Conservation (phyloP, 1,140 invertebrate genomes). For the Homalodisca vitripennis region DNA sequence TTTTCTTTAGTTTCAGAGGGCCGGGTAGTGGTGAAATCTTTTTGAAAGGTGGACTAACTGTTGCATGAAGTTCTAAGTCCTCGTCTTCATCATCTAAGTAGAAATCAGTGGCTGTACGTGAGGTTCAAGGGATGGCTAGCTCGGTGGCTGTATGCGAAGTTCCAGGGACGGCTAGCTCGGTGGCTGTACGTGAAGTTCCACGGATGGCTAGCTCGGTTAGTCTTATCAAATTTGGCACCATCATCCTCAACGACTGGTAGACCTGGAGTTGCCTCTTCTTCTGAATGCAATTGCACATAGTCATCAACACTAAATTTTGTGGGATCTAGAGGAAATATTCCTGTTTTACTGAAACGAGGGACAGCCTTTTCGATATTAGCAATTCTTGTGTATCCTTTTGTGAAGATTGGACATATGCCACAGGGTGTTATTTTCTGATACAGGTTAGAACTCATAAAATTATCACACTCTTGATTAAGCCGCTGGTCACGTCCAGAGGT, state of each 20-base stretch:
- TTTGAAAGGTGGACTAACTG: too few species aligned
- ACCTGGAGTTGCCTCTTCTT: neutral
- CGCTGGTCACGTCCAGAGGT: constrained; percentile 44
- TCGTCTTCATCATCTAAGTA: too few species aligned
- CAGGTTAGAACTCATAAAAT: constrained; percentile 39
- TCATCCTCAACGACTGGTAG: neutral
- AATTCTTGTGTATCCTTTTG: constrained; percentile 39
- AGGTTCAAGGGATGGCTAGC: too few species aligned
- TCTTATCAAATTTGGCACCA: neutral
- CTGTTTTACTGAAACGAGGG: constrained; percentile 40
- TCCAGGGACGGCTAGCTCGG: too few species aligned
- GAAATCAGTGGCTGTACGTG: neutral
- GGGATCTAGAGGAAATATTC: constrained; percentile 47
- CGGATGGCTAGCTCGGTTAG: neutral
- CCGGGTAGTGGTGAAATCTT: too few species aligned
- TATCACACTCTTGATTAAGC: constrained; percentile 47
- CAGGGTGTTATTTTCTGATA: constrained; percentile 43
- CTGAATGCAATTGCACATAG: constrained; percentile 37
- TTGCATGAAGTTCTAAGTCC: too few species aligned
- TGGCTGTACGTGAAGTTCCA: neutral
- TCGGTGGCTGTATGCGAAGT: too few species aligned
- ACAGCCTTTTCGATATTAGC: constrained; percentile 40
- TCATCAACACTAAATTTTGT: constrained; percentile 46
- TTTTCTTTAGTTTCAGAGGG: too few species aligned
- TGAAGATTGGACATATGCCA: constrained; percentile 41